Conservation (phyloP, 2,888 invertebrate species). For the Agrilus mali region DNA sequence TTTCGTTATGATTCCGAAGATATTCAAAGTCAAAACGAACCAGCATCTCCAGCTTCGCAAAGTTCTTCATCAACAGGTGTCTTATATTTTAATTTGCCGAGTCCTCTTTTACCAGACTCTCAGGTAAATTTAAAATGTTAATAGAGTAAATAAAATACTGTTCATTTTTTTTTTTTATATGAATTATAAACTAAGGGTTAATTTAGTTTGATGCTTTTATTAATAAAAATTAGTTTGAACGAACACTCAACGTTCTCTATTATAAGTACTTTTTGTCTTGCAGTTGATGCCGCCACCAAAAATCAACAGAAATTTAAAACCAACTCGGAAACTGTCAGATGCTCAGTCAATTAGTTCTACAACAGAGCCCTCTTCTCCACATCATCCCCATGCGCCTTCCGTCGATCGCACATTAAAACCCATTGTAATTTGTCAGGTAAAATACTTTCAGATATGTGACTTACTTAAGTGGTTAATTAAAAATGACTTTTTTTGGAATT, state of each 20-base stretch:
- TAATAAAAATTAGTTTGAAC: background rate
- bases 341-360: slow-evolving; percentile 31
- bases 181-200: too few relatives aligned
- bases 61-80: slow-evolving; percentile 34
- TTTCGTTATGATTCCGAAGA: slow-evolving; percentile 25
- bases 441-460: too few relatives aligned
- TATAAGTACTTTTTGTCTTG: background rate
- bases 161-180: background rate
- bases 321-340: slow-evolving; percentile 44
- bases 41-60: slow-evolving; percentile 39
- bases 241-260: too few relatives aligned
- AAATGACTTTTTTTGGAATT: slow-evolving; percentile 2
- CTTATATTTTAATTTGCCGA: slow-evolving; percentile 46
- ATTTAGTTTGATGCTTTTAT: too few relatives aligned
- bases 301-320: slow-evolving; percentile 73
- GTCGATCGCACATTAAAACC: slow-evolving; percentile 52
- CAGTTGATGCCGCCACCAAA: slow-evolving; percentile 49
- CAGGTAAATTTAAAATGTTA: slow-evolving; percentile 14
- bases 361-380: slow-evolving; percentile 30
- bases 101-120: slow-evolving; percentile 31
- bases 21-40: slow-evolving; percentile 26
- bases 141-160: slow-evolving; percentile 1
- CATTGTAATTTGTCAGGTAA: slow-evolving; percentile 35
- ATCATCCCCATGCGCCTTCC: slow-evolving; percentile 42
- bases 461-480: too few relatives aligned